A percentile compares a stretch with the other conserved stretches of the same genome.
Evolutionary conservation across 2,113 vertebrate species (phyloP).

Genomic region (Chrysemys picta): DNA sequence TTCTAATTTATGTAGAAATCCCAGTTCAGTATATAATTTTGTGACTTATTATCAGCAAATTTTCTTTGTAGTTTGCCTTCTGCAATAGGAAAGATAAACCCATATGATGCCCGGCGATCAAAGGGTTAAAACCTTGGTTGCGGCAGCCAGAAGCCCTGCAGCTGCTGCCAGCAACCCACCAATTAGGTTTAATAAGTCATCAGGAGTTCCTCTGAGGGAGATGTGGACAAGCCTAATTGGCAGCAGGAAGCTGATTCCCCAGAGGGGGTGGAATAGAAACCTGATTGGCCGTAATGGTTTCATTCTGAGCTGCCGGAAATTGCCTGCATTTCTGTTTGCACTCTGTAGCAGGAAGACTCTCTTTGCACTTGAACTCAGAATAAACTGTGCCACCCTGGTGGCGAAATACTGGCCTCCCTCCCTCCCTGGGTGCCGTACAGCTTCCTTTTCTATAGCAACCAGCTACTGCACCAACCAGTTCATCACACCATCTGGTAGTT

Average conservation of each 20-base stretch:
- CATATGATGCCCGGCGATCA: background rate
- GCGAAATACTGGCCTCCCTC: background rate
- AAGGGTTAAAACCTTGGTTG: background rate
- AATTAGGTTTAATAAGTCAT: background rate
- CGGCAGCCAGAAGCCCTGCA: background rate
- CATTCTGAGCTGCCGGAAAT: background rate
- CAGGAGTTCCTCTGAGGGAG: background rate
- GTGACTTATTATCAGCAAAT: background rate
- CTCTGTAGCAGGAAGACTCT: background rate
- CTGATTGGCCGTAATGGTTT: background rate
- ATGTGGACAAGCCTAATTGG: background rate
- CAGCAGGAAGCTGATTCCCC: background rate
- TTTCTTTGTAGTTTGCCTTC: background rate
- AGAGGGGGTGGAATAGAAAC: background rate
- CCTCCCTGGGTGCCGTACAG: background rate
- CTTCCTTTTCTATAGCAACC: background rate
- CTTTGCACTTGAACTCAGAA: background rate
- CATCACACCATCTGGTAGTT: background rate
- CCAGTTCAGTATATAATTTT: background rate
- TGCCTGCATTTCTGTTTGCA: background rate
- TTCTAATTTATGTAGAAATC: background rate
- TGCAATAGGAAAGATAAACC: background rate
- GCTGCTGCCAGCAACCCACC: background rate
- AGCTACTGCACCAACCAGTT: background rate
- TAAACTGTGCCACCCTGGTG: background rate